Conservation (phyloP, 2,888 invertebrate species). For the Diloba caeruleocephala region DNA sequence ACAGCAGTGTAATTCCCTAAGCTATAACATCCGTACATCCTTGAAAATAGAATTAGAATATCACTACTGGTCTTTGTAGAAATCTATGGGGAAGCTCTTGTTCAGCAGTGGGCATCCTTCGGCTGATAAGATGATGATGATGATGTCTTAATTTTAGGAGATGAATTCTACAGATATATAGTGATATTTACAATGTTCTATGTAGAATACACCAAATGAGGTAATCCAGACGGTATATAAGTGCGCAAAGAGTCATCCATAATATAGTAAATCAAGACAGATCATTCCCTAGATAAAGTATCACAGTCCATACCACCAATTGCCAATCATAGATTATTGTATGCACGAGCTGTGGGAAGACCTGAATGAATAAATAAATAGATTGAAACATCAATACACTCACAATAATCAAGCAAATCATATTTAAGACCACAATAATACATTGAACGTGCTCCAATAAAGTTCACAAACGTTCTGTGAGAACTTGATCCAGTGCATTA, state of each 20-base stretch:
- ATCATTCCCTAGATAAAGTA: no score
- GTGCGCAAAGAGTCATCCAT: background rate
- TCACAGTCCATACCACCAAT: constrained; percentile 10
- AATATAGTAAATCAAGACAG: background rate
- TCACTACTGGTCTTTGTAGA: no score
- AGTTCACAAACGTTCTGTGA: constrained; percentile 56
- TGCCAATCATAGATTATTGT: constrained; percentile 22
- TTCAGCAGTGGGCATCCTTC: no score
- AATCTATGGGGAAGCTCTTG: no score
- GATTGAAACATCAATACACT: constrained; percentile 28
- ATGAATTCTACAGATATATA: constrained; percentile 9
- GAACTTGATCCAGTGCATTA: constrained; percentile 65
- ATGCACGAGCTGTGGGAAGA: no score
- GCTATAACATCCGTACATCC: no score
- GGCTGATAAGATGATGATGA: no score
- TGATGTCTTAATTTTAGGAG: constrained; percentile 26
- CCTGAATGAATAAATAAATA: no score
- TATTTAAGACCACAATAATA: constrained; percentile 49
- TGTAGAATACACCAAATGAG: no score
- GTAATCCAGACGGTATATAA: constrained; percentile 9
- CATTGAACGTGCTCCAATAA: constrained; percentile 48
- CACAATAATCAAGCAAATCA: constrained; percentile 37
- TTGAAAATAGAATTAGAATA: no score
- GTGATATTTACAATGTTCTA: no score
- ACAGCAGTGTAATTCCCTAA: no score